Conservation (phyloP, 2,888 invertebrate genomes). For the Dilophus febrilis region DNA sequence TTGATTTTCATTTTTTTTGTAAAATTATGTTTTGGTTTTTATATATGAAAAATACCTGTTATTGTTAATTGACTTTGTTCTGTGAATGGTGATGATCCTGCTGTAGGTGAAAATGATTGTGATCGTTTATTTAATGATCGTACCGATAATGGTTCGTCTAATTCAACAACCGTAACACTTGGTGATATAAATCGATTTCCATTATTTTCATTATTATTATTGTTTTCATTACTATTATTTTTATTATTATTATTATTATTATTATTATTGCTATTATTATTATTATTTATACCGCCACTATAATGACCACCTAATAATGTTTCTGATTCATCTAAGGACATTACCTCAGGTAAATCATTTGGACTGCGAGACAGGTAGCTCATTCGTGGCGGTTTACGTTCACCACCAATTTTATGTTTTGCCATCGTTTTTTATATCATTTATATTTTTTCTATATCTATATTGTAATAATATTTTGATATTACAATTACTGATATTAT, state of each 20-base stretch:
- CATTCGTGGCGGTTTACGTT: slow-evolving; percentile 1
- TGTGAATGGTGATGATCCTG: neutral
- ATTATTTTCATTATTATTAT: no score
- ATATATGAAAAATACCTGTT: neutral
- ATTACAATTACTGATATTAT: no score
- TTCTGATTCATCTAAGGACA: slow-evolving; percentile 2
- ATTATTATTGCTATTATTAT: no score
- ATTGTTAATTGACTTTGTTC: neutral
- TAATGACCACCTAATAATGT: neutral
- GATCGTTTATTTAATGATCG: neutral
- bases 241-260: no score
- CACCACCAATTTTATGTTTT: slow-evolving; percentile 1
- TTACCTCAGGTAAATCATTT: neutral
- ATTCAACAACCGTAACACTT: neutral
- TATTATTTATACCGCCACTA: neutral
- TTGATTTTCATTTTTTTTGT: no score
- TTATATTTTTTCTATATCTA: no score
- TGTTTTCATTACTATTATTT: no score
- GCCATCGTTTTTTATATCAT: neutral
- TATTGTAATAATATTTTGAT: no score
- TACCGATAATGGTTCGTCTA: neutral
- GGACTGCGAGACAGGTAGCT: slow-evolving; percentile 2
- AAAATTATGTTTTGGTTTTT: no score
- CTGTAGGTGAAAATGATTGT: neutral
- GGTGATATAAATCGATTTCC: neutral